These are phyloP conservation scores for Lineus longissimus DNA, from an alignment of 1,140 invertebrate genomes.

Conservation along the genomic window DNA sequence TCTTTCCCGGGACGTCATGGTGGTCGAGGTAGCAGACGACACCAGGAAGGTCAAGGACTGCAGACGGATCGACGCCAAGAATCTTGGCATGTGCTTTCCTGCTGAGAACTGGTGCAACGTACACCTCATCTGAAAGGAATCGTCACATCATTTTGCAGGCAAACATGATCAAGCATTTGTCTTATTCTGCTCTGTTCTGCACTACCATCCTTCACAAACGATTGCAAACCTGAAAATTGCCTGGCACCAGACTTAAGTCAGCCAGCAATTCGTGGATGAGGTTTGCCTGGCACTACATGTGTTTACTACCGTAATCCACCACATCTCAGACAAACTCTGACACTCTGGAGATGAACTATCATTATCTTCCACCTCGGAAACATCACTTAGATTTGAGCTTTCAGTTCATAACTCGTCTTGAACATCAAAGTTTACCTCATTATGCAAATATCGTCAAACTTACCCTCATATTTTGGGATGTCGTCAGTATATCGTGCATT, in stretches of 20 bases:
- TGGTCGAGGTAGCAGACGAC: slow-evolving; percentile 40
- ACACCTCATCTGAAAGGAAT: slow-evolving; percentile 54
- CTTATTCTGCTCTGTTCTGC: too few relatives aligned
- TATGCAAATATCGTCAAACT: too few relatives aligned
- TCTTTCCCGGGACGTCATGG: slow-evolving; percentile 31
- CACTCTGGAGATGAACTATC: too few relatives aligned
- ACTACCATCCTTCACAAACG: too few relatives aligned
- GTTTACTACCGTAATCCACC: too few relatives aligned
- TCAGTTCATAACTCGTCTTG: too few relatives aligned
- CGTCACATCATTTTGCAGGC: neutral
- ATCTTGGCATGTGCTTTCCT: slow-evolving; percentile 76
- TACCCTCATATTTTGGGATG: slow-evolving; percentile 63
- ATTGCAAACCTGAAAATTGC: neutral
- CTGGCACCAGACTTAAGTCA: neutral
- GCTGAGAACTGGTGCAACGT: slow-evolving; percentile 71
- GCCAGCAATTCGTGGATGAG: neutral
- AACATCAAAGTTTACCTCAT: too few relatives aligned
- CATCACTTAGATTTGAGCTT: too few relatives aligned
- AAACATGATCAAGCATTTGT: too few relatives aligned
- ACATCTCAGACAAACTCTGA: too few relatives aligned
- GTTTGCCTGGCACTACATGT: too few relatives aligned
- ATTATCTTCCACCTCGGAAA: too few relatives aligned
- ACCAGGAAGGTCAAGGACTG: slow-evolving; percentile 68
- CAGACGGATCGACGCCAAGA: slow-evolving; percentile 57
- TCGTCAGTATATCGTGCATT: slow-evolving; percentile 87